phyloP scores from a whole-genome alignment of 2,888 invertebrate species.

The Stenodema calcarata region DNA sequence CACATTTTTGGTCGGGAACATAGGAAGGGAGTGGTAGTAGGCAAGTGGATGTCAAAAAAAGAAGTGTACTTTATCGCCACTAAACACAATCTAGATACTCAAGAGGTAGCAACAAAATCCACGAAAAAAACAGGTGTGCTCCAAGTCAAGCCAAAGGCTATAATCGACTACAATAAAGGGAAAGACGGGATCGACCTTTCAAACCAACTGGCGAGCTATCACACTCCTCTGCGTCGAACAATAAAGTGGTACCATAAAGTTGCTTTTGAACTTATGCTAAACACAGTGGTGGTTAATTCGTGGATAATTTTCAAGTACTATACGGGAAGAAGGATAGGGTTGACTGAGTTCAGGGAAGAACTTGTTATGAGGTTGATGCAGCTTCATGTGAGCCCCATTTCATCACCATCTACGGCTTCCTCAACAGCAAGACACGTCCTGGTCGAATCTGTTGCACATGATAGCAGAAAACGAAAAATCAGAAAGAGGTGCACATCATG shows the following conservation, averaged over 20 bases:
- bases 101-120: not conserved
- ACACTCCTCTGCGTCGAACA: conserved; percentile 57
- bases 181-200: conserved; percentile 59
- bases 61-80: conserved; percentile 51
- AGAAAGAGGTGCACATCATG: not conserved
- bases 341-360: not conserved
- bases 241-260: conserved; percentile 56
- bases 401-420: not conserved
- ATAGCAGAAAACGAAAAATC: not conserved
- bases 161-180: conserved; percentile 59
- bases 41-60: conserved; percentile 52
- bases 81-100: conserved; percentile 27
- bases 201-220: conserved; percentile 59
- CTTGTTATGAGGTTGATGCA: not conserved
- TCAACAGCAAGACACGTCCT: not conserved
- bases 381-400: not conserved
- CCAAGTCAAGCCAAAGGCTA: conserved; percentile 56
- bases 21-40: conserved; percentile 51
- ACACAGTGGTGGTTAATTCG: conserved; percentile 12
- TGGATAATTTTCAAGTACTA: conserved; percentile 15
- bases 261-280: conserved; percentile 41
- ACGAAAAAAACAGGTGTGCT: conserved; percentile 7
- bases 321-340: not conserved
- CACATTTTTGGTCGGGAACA: conserved; percentile 49
- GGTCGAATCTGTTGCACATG: not conserved